Evolutionary conservation across 2,888 invertebrate species (phyloP), one percentile per base, ranked within the genome.

Genomic region (Rhabditoides inermis): DNA sequence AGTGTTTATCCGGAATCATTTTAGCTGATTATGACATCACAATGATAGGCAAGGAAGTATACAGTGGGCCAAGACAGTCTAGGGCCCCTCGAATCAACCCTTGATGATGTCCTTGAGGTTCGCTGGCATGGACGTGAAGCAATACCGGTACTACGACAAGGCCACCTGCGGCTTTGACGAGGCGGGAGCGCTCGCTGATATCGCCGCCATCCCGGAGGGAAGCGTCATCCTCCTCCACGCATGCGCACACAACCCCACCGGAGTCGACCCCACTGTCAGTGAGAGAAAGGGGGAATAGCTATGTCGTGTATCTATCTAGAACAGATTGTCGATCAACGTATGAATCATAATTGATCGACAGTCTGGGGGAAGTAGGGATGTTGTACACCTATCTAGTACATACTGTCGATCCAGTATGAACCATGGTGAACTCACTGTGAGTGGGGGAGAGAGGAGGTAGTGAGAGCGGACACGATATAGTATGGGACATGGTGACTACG

Each of bases 161-260:
- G 86, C 86, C 69, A 91, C 89, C 2, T 88, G 89, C 77, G 92
- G 90, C 2, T 86, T 98, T 76, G 90, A 99, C 78, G 87, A 90
- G 68, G 79, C 85, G 60, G 95, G 92, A 35, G 85, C 87, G 45
- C 69, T 90, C 50, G 87, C 90, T 27, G 65, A 64, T 52, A 63
- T 62, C 45, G 56, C 60, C 32, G 39, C 56, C 39, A 67, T 67
- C 37, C 67, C 67, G 22, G 58, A 64, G 41, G 67, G 86, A 72
- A 82, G 90, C 0, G 89, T 90, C 1, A 84, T 99, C 47, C 84
- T 98, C 62, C 82, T 99, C 37, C 95, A 99, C 78, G 87, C 89
- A 0, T 91, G 92, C 78, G 95, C 95, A 3, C 98, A 98, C 79
- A 98, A 98, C 81, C 98, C 98, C 6, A 98, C 98, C 10, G 98